phyloP scores from a whole-genome alignment of 2,113 vertebrate genomes.

The Dasypus novemcinctus region DNA sequence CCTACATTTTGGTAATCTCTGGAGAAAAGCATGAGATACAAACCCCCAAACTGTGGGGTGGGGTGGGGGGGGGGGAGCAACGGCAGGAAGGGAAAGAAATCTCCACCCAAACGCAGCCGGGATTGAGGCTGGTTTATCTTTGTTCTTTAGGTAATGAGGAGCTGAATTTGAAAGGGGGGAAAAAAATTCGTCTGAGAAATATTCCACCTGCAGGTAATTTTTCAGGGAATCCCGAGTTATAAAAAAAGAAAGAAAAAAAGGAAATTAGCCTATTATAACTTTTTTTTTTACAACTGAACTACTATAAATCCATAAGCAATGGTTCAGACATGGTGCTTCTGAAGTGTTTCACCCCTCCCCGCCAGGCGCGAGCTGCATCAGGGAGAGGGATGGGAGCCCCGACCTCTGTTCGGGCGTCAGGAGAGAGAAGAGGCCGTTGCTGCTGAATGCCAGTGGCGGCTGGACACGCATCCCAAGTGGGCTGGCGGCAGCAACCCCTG shows the following conservation, averaged over 20 bases:
- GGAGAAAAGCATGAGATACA: neutral
- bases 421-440: too few species aligned
- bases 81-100: conserved; percentile 76
- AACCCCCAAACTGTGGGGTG: conserved; percentile 59
- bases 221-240: conserved; percentile 87
- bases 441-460: too few species aligned
- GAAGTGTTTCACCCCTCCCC: too few species aligned
- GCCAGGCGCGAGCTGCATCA: too few species aligned
- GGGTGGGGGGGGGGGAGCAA: conserved; percentile 72
- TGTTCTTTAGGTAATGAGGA: conserved; percentile 78
- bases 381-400: too few species aligned
- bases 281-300: too few species aligned
- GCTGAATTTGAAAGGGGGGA: conserved; percentile 42
- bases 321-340: too few species aligned
- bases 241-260: conserved; percentile 35
- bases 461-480: conserved; percentile 82
- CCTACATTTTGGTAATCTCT: too few species aligned
- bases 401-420: too few species aligned
- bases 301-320: too few species aligned
- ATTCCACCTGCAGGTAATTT: conserved; percentile 83
- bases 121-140: conserved; percentile 79
- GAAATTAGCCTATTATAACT: too few species aligned
- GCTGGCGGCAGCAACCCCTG: conserved; percentile 93
- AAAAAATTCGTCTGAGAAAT: conserved; percentile 80
- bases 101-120: conserved; percentile 78